Evolutionary conservation across 2,888 invertebrate species (phyloP), one percentile per base, ranked within the genome.

Genomic region (Volucella zonaria): DNA sequence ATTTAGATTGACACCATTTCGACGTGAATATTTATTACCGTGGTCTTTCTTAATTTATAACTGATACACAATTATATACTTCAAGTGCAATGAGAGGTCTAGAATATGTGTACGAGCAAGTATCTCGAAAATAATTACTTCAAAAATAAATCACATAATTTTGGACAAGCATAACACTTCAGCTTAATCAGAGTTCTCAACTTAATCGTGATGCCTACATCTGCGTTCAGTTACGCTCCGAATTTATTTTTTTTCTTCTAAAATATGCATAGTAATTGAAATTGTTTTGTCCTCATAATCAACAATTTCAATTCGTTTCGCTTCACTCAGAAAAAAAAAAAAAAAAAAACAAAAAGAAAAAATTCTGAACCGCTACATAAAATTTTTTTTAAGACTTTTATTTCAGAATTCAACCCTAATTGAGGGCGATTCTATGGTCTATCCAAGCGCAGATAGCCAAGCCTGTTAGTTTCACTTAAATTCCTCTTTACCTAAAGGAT

Each of bases 291-390:
- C 14, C 47, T 70, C 58, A 15, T 47, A 70, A 58, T 70, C 68
- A 70, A 70, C 68, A 68, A 56, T 58, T 58, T 15, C 47, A 70
- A 70, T 70, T 70, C 15, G 68, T 70, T 70, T n/a, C 56, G 15
- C 45, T 8, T 8, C 52, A n/a, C 42, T 23, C 2, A 31, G 14
- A 67, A 14, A 52, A 52, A n/a, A 52, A 15, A 15, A 1, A 3
- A 1, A 2, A 31, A 52, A n/a, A 52, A 15, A 15, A 1, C 1
- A 1, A 2, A 31, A 31, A 6, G 2, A 31, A 31, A 31, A 31
- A 31, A 31, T 6, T 31, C 31, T 6, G 6, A 31, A 31, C 31
- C 31, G 6, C 31, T 0, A 31, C 31, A 6, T 31, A 6, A 1
- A 6, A 40, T 49, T 11, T 15, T 49, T 15, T 2, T n/a, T 23